Evolutionary conservation across 2,113 vertebrate species (phyloP).

Genomic region (Vidua chalybeata): DNA sequence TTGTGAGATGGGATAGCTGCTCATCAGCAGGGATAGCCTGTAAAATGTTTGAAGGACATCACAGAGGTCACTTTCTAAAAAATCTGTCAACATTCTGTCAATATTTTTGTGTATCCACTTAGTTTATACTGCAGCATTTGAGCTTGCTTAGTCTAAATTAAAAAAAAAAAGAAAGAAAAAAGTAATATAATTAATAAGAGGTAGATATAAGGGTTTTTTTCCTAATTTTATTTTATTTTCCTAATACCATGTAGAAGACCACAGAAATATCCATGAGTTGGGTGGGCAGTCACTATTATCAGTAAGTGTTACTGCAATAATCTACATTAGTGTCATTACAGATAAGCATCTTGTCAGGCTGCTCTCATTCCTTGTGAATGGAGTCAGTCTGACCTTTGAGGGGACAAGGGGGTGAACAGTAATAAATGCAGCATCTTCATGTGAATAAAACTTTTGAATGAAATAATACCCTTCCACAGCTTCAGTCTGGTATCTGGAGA

Average conservation of each 20-base stretch:
- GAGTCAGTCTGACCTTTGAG: not conserved
- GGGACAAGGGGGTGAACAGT: not conserved
- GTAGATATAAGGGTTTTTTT: not conserved
- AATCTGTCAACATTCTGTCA: not conserved
- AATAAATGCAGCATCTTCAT: not conserved
- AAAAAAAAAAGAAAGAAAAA: fast-evolving
- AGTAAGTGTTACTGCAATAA: not conserved
- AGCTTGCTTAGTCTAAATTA: not conserved
- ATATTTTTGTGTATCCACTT: not conserved
- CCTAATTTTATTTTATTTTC: not conserved
- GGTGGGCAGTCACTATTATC: not conserved
- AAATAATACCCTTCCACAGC: not conserved
- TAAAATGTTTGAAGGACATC: not conserved
- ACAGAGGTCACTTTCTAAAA: not conserved
- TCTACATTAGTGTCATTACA: not conserved
- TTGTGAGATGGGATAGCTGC: not conserved
- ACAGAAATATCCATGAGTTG: not conserved
- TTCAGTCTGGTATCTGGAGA: not conserved
- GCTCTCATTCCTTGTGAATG: not conserved
- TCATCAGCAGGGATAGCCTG: not conserved
- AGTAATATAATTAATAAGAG: not conserved
- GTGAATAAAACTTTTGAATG: not conserved
- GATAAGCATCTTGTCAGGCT: not conserved
- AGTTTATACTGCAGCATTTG: not conserved
- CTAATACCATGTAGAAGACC: not conserved